Evolutionary conservation across 2,113 vertebrate genomes (phyloP).

Genomic region (Dipodomys spectabilis): DNA sequence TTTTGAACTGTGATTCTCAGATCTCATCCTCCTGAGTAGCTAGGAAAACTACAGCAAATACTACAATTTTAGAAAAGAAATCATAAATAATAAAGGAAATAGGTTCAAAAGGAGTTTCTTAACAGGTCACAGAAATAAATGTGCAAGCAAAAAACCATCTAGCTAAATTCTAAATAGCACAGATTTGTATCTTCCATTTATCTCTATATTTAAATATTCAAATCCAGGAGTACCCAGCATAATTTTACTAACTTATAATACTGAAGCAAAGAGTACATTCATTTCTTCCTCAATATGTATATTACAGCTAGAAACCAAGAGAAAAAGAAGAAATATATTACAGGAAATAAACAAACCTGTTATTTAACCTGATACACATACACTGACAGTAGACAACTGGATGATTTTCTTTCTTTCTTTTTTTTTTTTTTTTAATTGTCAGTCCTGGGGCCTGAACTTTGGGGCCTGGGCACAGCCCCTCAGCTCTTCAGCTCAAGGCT

Average conservation of each 20-base stretch:
- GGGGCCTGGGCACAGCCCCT: too few relatives aligned
- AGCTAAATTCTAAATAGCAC: neutral
- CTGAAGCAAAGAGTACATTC: neutral
- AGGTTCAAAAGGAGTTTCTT: neutral
- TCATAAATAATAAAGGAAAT: neutral
- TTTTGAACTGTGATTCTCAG: too few relatives aligned
- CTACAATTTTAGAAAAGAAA: neutral
- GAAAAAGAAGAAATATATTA: neutral
- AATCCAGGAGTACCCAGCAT: neutral
- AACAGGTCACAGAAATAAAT: neutral
- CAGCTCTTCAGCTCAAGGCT: too few relatives aligned
- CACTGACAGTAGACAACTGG: neutral
- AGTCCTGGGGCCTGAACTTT: too few relatives aligned
- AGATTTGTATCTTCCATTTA: neutral
- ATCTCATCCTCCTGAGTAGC: too few relatives aligned
- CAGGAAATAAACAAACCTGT: neutral
- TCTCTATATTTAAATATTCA: neutral
- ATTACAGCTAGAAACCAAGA: neutral
- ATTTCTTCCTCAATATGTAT: neutral
- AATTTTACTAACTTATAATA: conserved; percentile 9
- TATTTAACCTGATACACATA: neutral
- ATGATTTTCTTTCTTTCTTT: neutral
- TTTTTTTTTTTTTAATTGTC: neutral
- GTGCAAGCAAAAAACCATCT: neutral
- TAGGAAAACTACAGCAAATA: too few relatives aligned